These are phyloP conservation scores for Pagetopsis macropterus DNA, from an alignment of 2,797 vertebrate genomes.

Conservation along the genomic window DNA sequence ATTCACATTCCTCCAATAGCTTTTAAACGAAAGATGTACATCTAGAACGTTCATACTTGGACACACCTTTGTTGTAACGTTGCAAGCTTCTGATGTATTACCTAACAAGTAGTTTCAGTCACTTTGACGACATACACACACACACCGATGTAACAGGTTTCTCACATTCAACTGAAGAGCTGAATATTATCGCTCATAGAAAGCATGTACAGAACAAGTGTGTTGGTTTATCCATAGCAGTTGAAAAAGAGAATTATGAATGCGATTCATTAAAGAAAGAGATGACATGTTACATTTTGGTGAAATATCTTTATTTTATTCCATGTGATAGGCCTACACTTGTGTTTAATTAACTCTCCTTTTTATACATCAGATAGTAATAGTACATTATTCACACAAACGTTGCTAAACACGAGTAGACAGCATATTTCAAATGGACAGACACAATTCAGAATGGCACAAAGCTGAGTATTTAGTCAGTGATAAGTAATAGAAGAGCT, in stretches of 20 bases:
- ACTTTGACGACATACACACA: background rate
- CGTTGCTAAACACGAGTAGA: slow-evolving; percentile 93
- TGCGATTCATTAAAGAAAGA: background rate
- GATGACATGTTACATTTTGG: slow-evolving; percentile 65
- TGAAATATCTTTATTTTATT: slow-evolving; percentile 92
- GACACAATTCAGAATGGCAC: slow-evolving; percentile 90
- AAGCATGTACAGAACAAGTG: background rate
- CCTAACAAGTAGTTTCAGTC: slow-evolving; percentile 39
- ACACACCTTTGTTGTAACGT: slow-evolving; percentile 52
- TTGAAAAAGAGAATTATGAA: background rate
- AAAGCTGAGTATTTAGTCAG: slow-evolving; percentile 89
- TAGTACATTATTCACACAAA: slow-evolving; percentile 92
- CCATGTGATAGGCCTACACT: slow-evolving; percentile 88
- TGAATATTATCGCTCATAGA: no score
- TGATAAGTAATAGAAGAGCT: slow-evolving; percentile 82
- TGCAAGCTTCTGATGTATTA: slow-evolving; percentile 5
- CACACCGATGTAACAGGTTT: background rate
- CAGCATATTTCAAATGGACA: slow-evolving; percentile 89
- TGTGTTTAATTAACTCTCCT: slow-evolving; percentile 85
- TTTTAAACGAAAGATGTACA: background rate
- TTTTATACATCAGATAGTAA: slow-evolving; percentile 92
- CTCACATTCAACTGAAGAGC: background rate
- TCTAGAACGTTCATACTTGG: background rate
- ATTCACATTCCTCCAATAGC: background rate
- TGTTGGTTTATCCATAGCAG: no score